Evolutionary conservation across 2,888 invertebrate genomes (phyloP).

Genomic region (Bugulina stolonifera): DNA sequence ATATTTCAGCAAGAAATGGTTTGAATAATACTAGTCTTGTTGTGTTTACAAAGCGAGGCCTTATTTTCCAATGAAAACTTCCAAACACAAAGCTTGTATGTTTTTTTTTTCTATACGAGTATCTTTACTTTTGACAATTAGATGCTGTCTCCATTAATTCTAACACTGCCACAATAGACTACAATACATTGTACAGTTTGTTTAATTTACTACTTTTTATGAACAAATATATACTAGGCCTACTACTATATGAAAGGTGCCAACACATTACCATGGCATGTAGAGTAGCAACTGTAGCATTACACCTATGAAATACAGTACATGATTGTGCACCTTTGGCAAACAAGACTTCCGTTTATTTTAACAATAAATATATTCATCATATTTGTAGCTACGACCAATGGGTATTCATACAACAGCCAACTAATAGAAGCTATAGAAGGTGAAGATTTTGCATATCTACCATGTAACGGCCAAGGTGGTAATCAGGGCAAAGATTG

Average conservation of each 20-base stretch:
- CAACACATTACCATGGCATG: neutral
- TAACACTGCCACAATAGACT: neutral
- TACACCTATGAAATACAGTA: neutral
- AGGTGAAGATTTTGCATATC: slow-evolving; percentile 15
- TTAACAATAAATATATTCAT: no score
- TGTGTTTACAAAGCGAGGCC: no score
- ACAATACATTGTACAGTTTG: neutral
- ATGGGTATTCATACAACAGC: neutral
- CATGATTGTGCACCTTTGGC: no score
- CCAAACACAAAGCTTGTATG: no score
- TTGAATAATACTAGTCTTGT: no score
- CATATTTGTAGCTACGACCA: neutral
- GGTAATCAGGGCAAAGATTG: neutral
- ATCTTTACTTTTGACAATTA: neutral
- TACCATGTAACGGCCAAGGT: neutral
- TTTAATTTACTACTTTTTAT: neutral
- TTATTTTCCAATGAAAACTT: no score
- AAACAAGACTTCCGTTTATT: neutral
- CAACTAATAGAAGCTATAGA: neutral
- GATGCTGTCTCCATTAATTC: neutral
- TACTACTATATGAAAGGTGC: neutral
- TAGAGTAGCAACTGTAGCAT: neutral
- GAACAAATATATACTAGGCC: neutral
- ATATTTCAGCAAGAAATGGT: no score
- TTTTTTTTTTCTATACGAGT: no score